Conservation (phyloP, 2,797 vertebrate species). For the Sitta carolinensis region DNA sequence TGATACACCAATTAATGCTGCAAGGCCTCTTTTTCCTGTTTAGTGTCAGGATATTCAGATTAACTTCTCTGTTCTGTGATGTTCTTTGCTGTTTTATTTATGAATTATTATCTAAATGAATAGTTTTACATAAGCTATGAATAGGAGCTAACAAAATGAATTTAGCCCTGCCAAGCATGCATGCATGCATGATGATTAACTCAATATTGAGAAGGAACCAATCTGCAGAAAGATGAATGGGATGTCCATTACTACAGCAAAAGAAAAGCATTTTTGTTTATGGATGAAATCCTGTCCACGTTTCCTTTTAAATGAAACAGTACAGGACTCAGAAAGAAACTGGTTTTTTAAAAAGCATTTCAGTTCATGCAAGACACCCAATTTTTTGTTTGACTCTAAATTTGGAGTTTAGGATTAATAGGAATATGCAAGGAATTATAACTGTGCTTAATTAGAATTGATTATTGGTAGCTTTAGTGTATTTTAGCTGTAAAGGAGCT, state of each 20-base stretch:
- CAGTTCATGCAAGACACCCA: neutral
- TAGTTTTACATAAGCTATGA: neutral
- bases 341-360: neutral
- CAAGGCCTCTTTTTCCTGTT: neutral
- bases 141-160: neutral
- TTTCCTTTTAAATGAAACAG: neutral
- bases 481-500: neutral
- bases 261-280: neutral
- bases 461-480: neutral
- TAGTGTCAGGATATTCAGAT: neutral
- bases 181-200: neutral
- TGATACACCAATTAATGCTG: neutral
- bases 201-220: neutral
- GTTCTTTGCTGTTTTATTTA: neutral
- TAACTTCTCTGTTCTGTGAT: neutral
- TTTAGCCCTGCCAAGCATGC: neutral
- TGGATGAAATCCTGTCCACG: neutral
- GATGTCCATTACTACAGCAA: neutral
- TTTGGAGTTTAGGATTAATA: neutral
- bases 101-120: neutral
- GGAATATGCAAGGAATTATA: neutral
- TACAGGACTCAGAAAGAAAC: neutral
- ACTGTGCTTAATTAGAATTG: neutral
- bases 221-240: neutral
- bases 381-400: neutral